Percentiles rank a stretch among this genome's conserved stretches.
Evolutionary conservation across 1,140 invertebrate species (phyloP).

Genomic region (Aporrectodea caliginosa): DNA sequence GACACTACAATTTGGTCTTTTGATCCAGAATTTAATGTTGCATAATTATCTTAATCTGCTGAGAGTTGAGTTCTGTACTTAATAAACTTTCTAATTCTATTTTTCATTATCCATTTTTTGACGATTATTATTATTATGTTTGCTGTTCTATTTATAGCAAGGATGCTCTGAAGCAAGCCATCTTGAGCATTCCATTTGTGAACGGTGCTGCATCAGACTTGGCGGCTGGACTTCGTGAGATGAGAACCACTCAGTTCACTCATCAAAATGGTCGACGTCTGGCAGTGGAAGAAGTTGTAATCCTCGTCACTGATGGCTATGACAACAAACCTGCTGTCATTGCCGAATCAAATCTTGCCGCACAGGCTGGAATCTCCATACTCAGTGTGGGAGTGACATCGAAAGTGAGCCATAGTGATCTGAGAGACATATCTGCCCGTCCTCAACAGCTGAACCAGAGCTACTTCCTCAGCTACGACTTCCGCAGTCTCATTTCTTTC

Average conservation of each 20-base stretch:
- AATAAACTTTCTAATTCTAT: no score
- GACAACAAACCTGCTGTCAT: conserved; percentile 8
- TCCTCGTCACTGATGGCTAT: conserved; percentile 8
- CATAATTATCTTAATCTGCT: no score
- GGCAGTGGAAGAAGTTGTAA: conserved; percentile 14
- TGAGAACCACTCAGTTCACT: conserved; percentile 23
- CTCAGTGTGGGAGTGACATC: not conserved
- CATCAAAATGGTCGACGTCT: conserved; percentile 12
- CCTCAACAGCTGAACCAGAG: not conserved
- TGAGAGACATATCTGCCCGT: not conserved
- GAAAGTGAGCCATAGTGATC: not conserved
- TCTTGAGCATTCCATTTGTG: not conserved
- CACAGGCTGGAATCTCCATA: conserved; percentile 1
- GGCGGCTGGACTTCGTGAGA: conserved; percentile 5
- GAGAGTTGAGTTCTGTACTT: no score
- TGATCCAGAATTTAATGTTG: no score
- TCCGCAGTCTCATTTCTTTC: not conserved
- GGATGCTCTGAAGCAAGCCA: conserved; percentile 4
- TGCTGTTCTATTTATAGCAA: not conserved
- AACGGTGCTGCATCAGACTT: not conserved
- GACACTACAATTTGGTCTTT: no score
- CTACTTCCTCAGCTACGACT: not conserved
- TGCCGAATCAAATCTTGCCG: not conserved
- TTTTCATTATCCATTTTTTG: no score
- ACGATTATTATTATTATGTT: not conserved